phyloP scores from a whole-genome alignment of 2,888 invertebrate genomes.

The Eupeodes latifasciatus region DNA sequence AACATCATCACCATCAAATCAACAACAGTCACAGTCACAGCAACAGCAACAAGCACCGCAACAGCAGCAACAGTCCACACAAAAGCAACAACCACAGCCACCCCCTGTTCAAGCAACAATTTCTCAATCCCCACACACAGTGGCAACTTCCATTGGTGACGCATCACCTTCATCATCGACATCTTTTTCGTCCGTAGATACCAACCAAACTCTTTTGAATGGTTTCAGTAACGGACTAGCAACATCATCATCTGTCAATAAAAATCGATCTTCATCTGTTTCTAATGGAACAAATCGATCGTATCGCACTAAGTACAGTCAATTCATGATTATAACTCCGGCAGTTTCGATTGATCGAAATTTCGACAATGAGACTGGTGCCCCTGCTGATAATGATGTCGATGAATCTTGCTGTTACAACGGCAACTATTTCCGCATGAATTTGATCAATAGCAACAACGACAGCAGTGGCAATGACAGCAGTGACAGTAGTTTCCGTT shows the following conservation, averaged over 20 bases:
- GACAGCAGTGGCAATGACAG: constrained; percentile 80
- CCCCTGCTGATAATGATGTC: constrained; percentile 78
- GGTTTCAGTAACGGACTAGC: constrained; percentile 78
- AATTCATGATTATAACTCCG: constrained; percentile 84
- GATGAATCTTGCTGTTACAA: constrained; percentile 79
- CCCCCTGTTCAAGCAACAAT: constrained; percentile 72
- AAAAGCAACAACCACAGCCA: constrained; percentile 69
- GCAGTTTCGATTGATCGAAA: constrained; percentile 84
- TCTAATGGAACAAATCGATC: constrained; percentile 78
- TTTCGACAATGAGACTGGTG: constrained; percentile 80
- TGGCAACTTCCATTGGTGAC: constrained; percentile 56
- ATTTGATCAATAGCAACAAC: constrained; percentile 79
- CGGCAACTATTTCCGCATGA: constrained; percentile 81
- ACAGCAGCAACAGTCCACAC: constrained; percentile 65
- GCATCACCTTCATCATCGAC: constrained; percentile 81
- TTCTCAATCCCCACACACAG: constrained; percentile 77
- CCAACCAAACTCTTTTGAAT: constrained; percentile 82
- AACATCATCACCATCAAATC: constrained; percentile 82
- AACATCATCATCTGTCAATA: constrained; percentile 61
- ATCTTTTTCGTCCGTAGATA: constrained; percentile 82
- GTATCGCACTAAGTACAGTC: constrained; percentile 81
- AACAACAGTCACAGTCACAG: constrained; percentile 79
- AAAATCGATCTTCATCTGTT: constrained; percentile 69
- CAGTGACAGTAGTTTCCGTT: constrained; percentile 82
- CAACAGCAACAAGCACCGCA: constrained; percentile 77